These are phyloP conservation scores for Periophthalmodon schlosseri DNA, from an alignment of 2,113 vertebrate species.

Conservation along the genomic window DNA sequence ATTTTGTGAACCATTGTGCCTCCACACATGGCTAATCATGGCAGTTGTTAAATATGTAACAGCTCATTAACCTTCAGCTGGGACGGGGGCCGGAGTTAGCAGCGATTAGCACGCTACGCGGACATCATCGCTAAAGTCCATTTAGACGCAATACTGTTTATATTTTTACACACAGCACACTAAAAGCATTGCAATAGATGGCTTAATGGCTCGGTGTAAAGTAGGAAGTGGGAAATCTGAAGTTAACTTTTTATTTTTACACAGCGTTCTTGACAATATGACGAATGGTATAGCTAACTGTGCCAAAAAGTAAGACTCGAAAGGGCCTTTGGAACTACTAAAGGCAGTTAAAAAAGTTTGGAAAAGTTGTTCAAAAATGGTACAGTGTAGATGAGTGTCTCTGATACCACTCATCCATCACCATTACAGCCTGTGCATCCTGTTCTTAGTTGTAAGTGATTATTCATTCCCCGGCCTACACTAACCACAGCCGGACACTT, in stretches of 20 bases:
- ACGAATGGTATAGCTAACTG: neutral
- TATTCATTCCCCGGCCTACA: constrained; percentile 4
- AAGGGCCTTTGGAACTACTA: neutral
- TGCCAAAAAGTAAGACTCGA: neutral
- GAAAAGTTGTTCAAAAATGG: neutral
- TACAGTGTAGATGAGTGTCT: neutral
- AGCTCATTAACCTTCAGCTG: constrained; percentile 42
- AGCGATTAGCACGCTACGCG: constrained; percentile 20
- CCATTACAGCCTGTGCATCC: constrained; percentile 1
- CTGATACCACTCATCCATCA: constrained; percentile 6
- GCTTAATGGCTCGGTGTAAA: neutral
- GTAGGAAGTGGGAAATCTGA: neutral
- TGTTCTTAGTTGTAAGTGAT: constrained; percentile 3
- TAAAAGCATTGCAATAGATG: neutral
- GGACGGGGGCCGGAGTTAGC: constrained; percentile 7
- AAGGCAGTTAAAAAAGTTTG: neutral
- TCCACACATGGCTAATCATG: constrained; percentile 20
- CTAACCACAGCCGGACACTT: constrained; percentile 4
- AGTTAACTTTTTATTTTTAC: neutral
- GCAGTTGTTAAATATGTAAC: constrained; percentile 35
- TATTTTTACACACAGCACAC: neutral
- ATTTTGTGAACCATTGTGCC: constrained; percentile 19
- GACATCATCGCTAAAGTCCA: constrained; percentile 10
- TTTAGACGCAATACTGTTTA: constrained; percentile 15
- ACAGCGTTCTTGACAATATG: neutral